These are phyloP conservation scores for Lacanobia oleracea DNA, from an alignment of 2,888 invertebrate species.

Conservation along the genomic window DNA sequence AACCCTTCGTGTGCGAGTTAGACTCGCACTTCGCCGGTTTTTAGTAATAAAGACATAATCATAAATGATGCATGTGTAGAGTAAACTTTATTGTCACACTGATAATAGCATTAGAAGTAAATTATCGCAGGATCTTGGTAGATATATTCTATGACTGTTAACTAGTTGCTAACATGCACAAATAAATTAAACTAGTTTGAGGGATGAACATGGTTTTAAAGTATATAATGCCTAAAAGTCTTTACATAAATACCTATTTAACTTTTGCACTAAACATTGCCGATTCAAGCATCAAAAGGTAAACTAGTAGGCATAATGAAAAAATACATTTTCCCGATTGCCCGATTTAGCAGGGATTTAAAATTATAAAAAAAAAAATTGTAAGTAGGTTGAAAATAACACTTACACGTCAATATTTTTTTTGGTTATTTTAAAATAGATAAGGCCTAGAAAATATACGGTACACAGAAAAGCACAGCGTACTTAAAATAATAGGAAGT, in stretches of 20 bases:
- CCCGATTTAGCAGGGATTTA: too few relatives aligned
- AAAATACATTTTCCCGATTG: too few relatives aligned
- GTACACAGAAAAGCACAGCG: neutral
- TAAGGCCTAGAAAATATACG: neutral
- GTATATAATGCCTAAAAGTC: neutral
- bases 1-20: too few relatives aligned
- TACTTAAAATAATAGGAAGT: neutral
- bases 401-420: too few relatives aligned
- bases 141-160: neutral
- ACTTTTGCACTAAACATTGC: neutral
- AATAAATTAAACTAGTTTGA: neutral
- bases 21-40: too few relatives aligned
- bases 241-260: neutral
- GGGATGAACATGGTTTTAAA: neutral
- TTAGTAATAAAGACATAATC: neutral
- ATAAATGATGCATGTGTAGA: neutral
- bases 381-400: too few relatives aligned
- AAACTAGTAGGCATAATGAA: neutral
- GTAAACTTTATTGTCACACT: neutral
- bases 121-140: neutral
- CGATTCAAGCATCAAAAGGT: neutral
- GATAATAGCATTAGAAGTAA: neutral
- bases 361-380: too few relatives aligned
- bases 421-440: too few relatives aligned
- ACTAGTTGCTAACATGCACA: neutral